Conservation (phyloP, 2,113 vertebrate genomes). For the Cynoglossus semilaevis region DNA sequence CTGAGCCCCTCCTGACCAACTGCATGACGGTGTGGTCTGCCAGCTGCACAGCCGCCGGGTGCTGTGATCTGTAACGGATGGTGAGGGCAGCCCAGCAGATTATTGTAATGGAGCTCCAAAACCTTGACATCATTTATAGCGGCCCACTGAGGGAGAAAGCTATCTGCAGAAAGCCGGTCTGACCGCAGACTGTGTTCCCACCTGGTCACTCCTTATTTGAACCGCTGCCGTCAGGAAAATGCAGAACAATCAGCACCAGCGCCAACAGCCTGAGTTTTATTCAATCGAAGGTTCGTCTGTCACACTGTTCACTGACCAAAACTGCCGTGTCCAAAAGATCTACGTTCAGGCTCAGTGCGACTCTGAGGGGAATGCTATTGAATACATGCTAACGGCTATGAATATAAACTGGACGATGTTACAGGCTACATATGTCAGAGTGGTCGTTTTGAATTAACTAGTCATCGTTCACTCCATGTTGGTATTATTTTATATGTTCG, state of each 20-base stretch:
- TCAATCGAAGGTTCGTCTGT: not conserved
- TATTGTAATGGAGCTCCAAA: not conserved
- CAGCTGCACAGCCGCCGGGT: not conserved
- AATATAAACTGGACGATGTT: no score
- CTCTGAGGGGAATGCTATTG: no score
- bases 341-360: no score
- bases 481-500: no score
- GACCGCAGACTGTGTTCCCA: not conserved
- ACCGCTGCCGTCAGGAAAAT: not conserved
- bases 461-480: no score
- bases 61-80: not conserved
- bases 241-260: not conserved
- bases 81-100: not conserved
- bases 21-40: not conserved
- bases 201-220: not conserved
- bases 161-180: not conserved
- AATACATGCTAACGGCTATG: no score
- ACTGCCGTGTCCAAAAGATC: no score
- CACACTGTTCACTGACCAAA: not conserved
- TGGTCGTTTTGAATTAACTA: no score
- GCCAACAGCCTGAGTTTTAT: not conserved
- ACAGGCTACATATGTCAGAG: no score
- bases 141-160: not conserved
- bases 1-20: not conserved
- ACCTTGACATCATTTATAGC: not conserved